Percentiles rank a stretch among this genome's conserved stretches.
phyloP scores from a whole-genome alignment of 1,140 invertebrate genomes.

The Saxidomus purpurata region DNA sequence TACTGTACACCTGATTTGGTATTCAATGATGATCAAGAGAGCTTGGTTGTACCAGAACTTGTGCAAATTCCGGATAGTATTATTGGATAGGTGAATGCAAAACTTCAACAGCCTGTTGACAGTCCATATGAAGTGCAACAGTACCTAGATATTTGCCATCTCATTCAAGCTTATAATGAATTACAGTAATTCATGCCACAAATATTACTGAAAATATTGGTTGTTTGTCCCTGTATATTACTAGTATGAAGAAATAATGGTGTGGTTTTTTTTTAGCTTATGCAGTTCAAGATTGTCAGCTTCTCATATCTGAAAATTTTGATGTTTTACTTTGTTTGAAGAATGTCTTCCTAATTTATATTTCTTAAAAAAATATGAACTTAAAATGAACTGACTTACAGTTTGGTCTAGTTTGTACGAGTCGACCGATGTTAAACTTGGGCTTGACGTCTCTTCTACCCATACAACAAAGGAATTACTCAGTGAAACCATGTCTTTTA shows the following conservation, averaged over 20 bases:
- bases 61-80: slow-evolving; percentile 22
- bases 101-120: slow-evolving; percentile 39
- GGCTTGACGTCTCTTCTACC: slow-evolving; percentile 30
- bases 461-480: slow-evolving; percentile 36
- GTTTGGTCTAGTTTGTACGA: slow-evolving; percentile 31
- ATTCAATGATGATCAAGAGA: slow-evolving; percentile 47
- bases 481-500: slow-evolving; percentile 26
- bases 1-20: slow-evolving; percentile 45
- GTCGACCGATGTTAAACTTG: slow-evolving; percentile 26
- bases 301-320: slow-evolving; percentile 36
- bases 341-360: slow-evolving; percentile 32
- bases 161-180: slow-evolving; percentile 28
- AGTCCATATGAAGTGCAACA: slow-evolving; percentile 46
- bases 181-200: slow-evolving; percentile 26
- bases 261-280: slow-evolving; percentile 27
- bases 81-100: slow-evolving; percentile 24
- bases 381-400: slow-evolving; percentile 22
- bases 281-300: slow-evolving; percentile 34
- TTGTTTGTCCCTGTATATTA: slow-evolving; percentile 29
- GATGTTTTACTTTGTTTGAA: slow-evolving; percentile 43
- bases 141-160: slow-evolving; percentile 47
- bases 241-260: slow-evolving; percentile 30
- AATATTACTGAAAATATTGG: slow-evolving; percentile 18
- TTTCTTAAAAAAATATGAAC: slow-evolving; percentile 21
- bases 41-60: slow-evolving; percentile 51